Evolutionary conservation across 2,888 invertebrate genomes (phyloP).

Genomic region (Spilosoma lubricipeda): DNA sequence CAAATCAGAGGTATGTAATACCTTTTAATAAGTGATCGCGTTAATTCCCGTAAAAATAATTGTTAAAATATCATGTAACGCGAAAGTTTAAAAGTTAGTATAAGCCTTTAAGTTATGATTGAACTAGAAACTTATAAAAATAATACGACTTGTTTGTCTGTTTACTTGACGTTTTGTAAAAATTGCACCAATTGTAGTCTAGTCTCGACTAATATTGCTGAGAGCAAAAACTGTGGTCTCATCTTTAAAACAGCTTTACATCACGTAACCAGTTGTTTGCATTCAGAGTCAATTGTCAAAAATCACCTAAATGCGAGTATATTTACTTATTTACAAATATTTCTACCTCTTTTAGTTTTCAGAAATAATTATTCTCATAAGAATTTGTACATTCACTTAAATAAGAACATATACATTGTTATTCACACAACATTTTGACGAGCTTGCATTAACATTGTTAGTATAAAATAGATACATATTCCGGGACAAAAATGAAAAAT

Average conservation of each 20-base stretch:
- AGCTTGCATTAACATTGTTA: no score
- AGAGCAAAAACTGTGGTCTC: neutral
- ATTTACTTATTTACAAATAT: neutral
- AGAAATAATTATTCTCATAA: no score
- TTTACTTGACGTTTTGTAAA: neutral
- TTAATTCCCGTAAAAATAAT: no score
- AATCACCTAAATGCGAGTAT: neutral
- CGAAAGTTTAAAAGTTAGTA: no score
- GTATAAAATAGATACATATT: no score
- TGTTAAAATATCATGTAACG: no score
- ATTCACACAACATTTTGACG: no score
- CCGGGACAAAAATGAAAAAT: no score
- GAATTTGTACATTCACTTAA: no score
- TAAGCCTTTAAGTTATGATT: neutral
- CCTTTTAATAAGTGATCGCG: no score
- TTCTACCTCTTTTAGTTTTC: neutral
- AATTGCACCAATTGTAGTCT: neutral
- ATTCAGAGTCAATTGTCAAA: neutral
- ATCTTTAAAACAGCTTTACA: neutral
- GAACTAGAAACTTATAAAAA: neutral
- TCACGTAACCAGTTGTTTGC: neutral
- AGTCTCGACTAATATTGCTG: neutral
- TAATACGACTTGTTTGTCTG: neutral
- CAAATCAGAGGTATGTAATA: no score
- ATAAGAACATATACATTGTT: no score